Conservation (phyloP, 2,888 invertebrate genomes). For the Sminthurinus aureus region DNA sequence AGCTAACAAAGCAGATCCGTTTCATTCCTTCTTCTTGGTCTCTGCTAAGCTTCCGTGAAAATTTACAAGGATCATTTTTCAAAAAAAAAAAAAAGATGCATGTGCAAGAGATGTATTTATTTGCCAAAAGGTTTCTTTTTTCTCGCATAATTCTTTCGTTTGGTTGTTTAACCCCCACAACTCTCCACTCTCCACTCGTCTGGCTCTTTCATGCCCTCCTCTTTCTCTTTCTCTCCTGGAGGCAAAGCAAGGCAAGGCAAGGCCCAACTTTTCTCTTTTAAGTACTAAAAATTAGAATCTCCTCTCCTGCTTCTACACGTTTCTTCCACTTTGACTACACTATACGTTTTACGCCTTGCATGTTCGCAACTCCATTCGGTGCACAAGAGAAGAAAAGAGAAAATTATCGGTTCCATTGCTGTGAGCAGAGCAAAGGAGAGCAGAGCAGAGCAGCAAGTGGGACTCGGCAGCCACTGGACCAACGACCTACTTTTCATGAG, state of each 20-base stretch:
- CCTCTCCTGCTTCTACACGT: neutral
- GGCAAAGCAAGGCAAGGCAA: too few species aligned
- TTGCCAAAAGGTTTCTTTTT: slow-evolving; percentile 25
- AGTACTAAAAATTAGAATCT: too few species aligned
- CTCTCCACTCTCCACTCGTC: slow-evolving; percentile 3
- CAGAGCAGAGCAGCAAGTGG: too few species aligned
- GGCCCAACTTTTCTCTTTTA: too few species aligned
- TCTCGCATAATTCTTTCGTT: neutral
- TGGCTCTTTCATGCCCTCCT: neutral
- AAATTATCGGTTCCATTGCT: too few species aligned
- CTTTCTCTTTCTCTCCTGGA: too few species aligned
- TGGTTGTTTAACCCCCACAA: neutral
- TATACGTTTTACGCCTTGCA: too few species aligned
- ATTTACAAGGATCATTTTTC: slow-evolving; percentile 38
- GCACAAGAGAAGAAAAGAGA: too few species aligned
- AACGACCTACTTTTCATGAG: neutral
- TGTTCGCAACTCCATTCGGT: too few species aligned
- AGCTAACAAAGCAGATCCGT: neutral
- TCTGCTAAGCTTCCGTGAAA: slow-evolving; percentile 17
- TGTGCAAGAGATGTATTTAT: slow-evolving; percentile 40
- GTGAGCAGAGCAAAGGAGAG: too few species aligned
- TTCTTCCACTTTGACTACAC: neutral
- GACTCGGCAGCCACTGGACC: too few species aligned
- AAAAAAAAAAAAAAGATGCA: slow-evolving; percentile 18
- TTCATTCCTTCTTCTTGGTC: too few species aligned